Conservation (phyloP, 2,113 vertebrate genomes). For the Silurus meridionalis region DNA sequence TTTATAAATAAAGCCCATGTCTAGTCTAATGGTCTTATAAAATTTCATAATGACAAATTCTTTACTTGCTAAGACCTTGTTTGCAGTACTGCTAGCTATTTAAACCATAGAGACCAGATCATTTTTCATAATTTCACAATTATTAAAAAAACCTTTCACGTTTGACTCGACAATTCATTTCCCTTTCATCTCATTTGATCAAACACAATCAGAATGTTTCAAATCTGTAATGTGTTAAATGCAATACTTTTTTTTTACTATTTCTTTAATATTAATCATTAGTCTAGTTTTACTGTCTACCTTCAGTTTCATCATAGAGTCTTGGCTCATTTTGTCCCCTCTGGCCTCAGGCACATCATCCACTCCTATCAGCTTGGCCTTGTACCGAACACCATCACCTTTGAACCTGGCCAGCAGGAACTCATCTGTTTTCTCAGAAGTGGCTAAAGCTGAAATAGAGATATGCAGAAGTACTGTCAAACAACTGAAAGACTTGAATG, state of each 20-base stretch:
- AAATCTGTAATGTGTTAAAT: not conserved
- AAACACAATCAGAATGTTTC: not conserved
- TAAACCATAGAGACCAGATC: not conserved
- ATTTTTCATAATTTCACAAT: not conserved
- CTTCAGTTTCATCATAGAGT: slow-evolving; percentile 99
- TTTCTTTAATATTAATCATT: not conserved
- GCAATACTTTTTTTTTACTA: not conserved
- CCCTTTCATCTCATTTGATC: not conserved
- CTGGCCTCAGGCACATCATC: slow-evolving; percentile 82
- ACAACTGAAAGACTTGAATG: not conserved
- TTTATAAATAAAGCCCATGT: no score
- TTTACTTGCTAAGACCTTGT: not conserved
- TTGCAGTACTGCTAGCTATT: not conserved
- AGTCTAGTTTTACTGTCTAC: slow-evolving; percentile 62
- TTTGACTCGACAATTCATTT: not conserved
- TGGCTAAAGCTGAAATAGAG: slow-evolving; percentile 39
- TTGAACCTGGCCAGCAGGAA: slow-evolving; percentile 61
- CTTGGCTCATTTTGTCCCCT: slow-evolving; percentile 94
- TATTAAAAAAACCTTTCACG: not conserved
- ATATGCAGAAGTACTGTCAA: not conserved
- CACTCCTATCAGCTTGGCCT: slow-evolving; percentile 87
- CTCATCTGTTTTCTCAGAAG: slow-evolving; percentile 56
- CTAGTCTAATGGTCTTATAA: no score
- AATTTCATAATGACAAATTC: no score
- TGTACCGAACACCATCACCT: slow-evolving; percentile 76